Conservation (phyloP, 2,113 vertebrate species). For the Crotalus horridus region DNA sequence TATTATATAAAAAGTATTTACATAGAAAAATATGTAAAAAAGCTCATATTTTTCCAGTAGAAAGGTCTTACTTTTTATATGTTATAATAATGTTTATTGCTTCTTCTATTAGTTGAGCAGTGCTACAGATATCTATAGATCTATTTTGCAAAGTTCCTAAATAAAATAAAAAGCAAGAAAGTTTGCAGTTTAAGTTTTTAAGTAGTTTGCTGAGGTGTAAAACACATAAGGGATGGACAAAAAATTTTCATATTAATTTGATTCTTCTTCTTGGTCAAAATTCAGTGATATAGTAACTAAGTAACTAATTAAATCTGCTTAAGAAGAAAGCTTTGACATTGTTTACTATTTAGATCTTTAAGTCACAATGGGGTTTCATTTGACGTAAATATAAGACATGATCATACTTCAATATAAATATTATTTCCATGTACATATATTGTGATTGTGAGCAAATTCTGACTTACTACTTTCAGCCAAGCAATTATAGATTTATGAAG, state of each 20-base stretch:
- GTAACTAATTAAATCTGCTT: conserved; percentile 33
- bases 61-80: conserved; percentile 18
- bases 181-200: conserved; percentile 72
- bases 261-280: conserved; percentile 25
- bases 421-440: neutral
- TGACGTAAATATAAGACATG: neutral
- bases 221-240: conserved; percentile 57
- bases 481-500: neutral
- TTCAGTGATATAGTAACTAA: neutral
- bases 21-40: too few relatives aligned
- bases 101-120: conserved; percentile 60
- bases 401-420: neutral
- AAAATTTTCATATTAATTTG: conserved; percentile 46
- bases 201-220: conserved; percentile 62
- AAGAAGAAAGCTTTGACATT: neutral
- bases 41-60: neutral
- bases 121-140: conserved; percentile 60
- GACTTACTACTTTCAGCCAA: neutral
- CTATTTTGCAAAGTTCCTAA: conserved; percentile 70
- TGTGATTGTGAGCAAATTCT: too few relatives aligned
- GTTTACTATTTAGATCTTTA: neutral
- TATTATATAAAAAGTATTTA: neutral
- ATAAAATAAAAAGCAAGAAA: conserved; percentile 69
- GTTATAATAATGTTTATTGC: conserved; percentile 5
- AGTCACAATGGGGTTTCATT: neutral